phyloP scores from a whole-genome alignment of 2,113 vertebrate species.

The Corythornis cristatus region DNA sequence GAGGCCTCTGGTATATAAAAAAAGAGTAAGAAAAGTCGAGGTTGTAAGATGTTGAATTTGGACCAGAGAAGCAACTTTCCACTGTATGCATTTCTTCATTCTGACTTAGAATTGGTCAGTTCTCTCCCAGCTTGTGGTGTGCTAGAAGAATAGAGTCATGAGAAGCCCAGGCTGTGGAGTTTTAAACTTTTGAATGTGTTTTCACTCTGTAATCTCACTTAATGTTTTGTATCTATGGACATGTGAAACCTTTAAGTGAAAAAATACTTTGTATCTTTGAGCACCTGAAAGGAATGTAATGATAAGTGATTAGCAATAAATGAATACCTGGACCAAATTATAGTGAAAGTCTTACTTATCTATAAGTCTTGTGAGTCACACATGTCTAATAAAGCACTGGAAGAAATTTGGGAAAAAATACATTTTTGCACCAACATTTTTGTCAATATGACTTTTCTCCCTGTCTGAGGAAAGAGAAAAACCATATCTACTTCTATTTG shows the following conservation, averaged over 20 bases:
- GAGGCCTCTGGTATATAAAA: neutral
- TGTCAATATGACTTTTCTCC: neutral
- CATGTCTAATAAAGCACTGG: neutral
- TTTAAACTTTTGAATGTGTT: neutral
- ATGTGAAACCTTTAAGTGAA: neutral
- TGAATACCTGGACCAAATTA: neutral
- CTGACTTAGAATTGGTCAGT: neutral
- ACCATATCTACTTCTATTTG: rapidly evolving
- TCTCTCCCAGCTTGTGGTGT: neutral
- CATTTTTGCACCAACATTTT: neutral
- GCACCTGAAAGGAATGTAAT: neutral
- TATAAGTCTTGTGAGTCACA: neutral
- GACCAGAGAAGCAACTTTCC: neutral
- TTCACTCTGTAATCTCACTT: neutral
- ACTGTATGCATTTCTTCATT: neutral
- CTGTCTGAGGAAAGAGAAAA: neutral
- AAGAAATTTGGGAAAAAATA: neutral
- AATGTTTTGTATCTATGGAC: neutral
- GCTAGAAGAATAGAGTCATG: neutral
- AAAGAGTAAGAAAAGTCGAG: neutral
- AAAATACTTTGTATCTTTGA: neutral
- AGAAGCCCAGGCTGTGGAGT: neutral
- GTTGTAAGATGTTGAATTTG: neutral
- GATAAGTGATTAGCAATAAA: neutral
- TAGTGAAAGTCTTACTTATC: neutral